Evolutionary conservation across 2,888 invertebrate species (phyloP), one percentile per base, ranked within the genome.

Genomic region (Acrocyrtus sp.): DNA sequence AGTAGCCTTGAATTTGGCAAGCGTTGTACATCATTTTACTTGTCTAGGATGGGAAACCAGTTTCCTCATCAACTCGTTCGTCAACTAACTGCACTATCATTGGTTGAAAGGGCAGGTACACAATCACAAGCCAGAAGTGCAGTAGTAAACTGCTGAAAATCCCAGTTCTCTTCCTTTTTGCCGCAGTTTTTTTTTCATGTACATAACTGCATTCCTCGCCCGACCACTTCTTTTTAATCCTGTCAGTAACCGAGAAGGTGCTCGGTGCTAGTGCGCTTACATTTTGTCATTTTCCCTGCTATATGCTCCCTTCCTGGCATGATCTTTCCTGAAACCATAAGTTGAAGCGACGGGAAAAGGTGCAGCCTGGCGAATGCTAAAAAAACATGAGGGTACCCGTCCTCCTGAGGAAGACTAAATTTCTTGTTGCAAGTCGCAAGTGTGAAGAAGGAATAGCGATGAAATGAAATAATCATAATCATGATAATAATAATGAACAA

Each of bases 121-220:
- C 56, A 34, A 34, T 5, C 34, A 8, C 34, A 34, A 34, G 34
- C n/a, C n/a, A n/a, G 15, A 1, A 61, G 26, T 19, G 56, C 19
- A 26, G 17, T 41, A 63, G 24, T 10, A 51, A 10, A 19, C n/a
- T n/a, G n/a, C n/a, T n/a, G 45, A 51, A 57, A 58, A 68, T 45
- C 62, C 70, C 56, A 63, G 63, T 70, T 70, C 57, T 69, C 69
- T 69, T 70, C 70, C 70, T 69, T 50, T 69, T 54, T 69, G 56
- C 57, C 63, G 50, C 56, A 69, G 62, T 63, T 63, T 57, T 53
- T 48, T 63, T 57, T 22, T 50, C n/a, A n/a, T n/a, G n/a, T n/a
- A 57, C 50, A 61, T 70, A 63, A 70, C 70, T 70, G 70, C 70
- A 70, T 70, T 69, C 70, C 62, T 63, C 62, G 63, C 61, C 63